Base-by-base conservation (phyloP, 2,797 vertebrate species). In the Benthosema pterotum region DNA sequence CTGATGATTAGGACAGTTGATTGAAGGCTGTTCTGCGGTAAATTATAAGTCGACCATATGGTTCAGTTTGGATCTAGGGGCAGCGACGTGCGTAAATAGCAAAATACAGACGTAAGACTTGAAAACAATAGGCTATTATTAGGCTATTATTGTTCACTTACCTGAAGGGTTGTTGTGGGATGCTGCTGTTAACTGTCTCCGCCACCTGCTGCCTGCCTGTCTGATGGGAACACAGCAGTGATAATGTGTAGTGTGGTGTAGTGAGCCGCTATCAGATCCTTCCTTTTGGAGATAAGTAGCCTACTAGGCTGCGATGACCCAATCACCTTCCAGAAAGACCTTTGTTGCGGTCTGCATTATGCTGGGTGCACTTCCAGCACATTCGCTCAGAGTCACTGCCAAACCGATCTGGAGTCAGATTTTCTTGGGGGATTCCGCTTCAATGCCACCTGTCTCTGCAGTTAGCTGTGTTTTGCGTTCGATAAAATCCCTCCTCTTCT, bases 291-390 rank as follows among this genome's bases (percentile, higher is more conserved):
- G 28, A 32, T 32, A 32, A 32, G 5, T 32, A 6, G 7, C 5
- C 28, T 32, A 6, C 11, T 32, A 6, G 7, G 1, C 28, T 32
- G 1, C 11, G 32, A 38, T 17, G 17, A 77, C 63, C 88, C 85
- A 89, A 87, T 89, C 71, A 76, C 65, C 64, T 65, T 43, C 16
- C 56, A 69, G 64, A 52, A 28, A 54, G 52, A 47, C 61, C 51
- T 54, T n/a, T 42, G 65, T 54, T 42, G 65, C 58, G 60, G 60
- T 51, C 65, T 65, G 62, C 61, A 25, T 22, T 1, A 42, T 42
- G 22, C 42, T 60, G 13, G 16, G 11, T 50, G 60, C 65, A 64
- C 47, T 84, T 88, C 86, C 67, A 69, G 86, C 51, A 73, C 53
- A 17, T 81, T 86, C 84, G 17, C 22, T 14, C 55, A n/a, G 25